phyloP scores from a whole-genome alignment of 1,140 invertebrate genomes.

The Holcopasites calliopsidis region DNA sequence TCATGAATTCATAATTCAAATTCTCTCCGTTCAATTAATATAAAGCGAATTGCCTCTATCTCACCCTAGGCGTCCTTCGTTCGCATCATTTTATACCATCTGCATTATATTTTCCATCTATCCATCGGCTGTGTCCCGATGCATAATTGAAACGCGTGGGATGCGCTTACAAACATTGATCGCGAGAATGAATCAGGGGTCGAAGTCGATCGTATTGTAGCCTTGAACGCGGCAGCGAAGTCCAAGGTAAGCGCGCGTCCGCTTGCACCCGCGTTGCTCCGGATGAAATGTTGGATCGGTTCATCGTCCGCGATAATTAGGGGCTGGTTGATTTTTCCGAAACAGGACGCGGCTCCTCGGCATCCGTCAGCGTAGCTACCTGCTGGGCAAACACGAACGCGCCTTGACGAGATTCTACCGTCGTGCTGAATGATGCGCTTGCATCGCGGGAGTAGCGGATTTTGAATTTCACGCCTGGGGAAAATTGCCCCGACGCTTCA shows the following conservation, averaged over 20 bases:
- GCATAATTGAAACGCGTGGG: conserved; percentile 28
- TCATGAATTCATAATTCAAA: no score
- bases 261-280: not conserved
- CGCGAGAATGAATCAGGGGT: conserved; percentile 8
- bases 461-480: not conserved
- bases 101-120: no score
- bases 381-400: conserved; percentile 37
- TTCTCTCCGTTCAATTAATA: no score
- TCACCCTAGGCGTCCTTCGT: no score
- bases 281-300: conserved; percentile 40
- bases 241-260: conserved; percentile 32
- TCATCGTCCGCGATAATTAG: conserved; percentile 53
- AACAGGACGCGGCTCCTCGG: conserved; percentile 53
- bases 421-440: not conserved
- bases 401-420: not conserved
- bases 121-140: conserved; percentile 36
- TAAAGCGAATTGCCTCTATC: no score
- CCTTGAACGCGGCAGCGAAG: conserved; percentile 55
- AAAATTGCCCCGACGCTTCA: not conserved
- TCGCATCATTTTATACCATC: no score
- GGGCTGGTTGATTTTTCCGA: conserved; percentile 48
- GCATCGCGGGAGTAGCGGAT: no score
- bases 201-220: not conserved
- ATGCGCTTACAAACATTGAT: conserved; percentile 19
- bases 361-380: conserved; percentile 55